Evolutionary conservation across 2,113 vertebrate genomes (phyloP).

Genomic region (Sapajus apella): DNA sequence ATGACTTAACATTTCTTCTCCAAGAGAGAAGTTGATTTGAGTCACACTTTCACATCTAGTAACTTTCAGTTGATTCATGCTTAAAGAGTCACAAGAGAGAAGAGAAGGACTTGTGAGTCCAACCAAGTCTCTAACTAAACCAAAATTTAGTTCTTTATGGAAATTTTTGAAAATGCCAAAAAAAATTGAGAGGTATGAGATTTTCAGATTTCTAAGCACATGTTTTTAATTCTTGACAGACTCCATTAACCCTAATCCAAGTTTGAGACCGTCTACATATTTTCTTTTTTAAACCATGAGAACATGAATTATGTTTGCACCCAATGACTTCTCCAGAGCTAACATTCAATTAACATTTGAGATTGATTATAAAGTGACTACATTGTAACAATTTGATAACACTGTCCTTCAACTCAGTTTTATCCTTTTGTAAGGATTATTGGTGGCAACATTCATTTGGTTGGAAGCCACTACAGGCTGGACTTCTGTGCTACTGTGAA

Average conservation of each 20-base stretch:
- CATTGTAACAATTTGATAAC: background rate
- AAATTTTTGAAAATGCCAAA: background rate
- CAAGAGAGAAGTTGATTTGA: conserved; percentile 76
- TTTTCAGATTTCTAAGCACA: background rate
- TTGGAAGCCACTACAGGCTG: background rate
- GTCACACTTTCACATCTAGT: conserved; percentile 80
- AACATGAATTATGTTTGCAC: background rate
- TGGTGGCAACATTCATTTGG: background rate
- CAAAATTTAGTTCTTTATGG: background rate
- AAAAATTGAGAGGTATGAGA: background rate
- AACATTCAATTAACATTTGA: background rate
- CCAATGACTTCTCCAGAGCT: background rate
- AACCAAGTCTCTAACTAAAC: background rate
- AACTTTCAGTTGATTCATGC: conserved; percentile 65
- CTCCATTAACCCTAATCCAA: background rate
- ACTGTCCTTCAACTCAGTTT: background rate
- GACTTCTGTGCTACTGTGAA: background rate
- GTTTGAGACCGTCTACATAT: background rate
- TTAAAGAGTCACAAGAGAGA: conserved; percentile 29
- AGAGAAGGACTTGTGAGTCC: background rate
- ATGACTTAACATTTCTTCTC: conserved; percentile 37
- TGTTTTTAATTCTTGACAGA: background rate
- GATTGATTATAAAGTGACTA: background rate
- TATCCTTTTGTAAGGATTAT: background rate
- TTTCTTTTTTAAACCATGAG: background rate